A percentile compares a stretch with the other conserved stretches of the same genome.
Conservation (phyloP, 2,797 vertebrate genomes). For the Microctenopoma stevenorrisi region DNA sequence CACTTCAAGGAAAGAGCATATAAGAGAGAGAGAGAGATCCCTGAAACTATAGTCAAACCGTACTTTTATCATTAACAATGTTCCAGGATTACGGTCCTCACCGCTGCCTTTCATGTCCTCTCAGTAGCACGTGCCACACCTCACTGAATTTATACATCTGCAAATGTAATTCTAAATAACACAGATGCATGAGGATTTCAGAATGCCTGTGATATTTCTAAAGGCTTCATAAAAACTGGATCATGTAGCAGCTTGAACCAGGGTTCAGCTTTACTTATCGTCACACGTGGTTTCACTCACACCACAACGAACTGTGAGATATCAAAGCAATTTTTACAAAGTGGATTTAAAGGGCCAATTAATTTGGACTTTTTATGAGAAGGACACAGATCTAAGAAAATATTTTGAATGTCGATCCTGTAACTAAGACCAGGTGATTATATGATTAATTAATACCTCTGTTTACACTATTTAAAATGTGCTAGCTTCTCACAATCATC, state of each 20-base stretch:
- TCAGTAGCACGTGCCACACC: conserved; percentile 13
- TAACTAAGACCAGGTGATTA: too few species aligned
- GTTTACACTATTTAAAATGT: too few species aligned
- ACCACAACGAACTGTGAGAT: too few species aligned
- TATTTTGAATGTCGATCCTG: too few species aligned
- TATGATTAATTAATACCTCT: too few species aligned
- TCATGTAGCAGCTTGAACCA: not conserved
- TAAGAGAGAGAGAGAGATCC: conserved; percentile 63
- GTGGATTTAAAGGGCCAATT: too few species aligned
- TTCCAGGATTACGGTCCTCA: conserved; percentile 55
- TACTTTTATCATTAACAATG: conserved; percentile 69
- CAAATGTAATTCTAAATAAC: conserved; percentile 37
- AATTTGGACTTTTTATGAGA: too few species aligned
- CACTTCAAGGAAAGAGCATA: conserved; percentile 86
- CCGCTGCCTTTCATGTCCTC: conserved; percentile 15
- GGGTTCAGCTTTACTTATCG: not conserved
- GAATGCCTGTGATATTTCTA: not conserved
- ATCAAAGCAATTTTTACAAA: too few species aligned
- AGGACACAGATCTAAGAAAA: too few species aligned
- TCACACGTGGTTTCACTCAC: not conserved
- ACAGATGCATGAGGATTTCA: not conserved
- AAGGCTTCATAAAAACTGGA: not conserved
- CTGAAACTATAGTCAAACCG: conserved; percentile 83
- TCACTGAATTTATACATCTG: conserved; percentile 26
- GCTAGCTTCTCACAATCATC: too few species aligned